phyloP scores from a whole-genome alignment of 64 coral and sea anemone species.

The Porites lutea region DNA sequence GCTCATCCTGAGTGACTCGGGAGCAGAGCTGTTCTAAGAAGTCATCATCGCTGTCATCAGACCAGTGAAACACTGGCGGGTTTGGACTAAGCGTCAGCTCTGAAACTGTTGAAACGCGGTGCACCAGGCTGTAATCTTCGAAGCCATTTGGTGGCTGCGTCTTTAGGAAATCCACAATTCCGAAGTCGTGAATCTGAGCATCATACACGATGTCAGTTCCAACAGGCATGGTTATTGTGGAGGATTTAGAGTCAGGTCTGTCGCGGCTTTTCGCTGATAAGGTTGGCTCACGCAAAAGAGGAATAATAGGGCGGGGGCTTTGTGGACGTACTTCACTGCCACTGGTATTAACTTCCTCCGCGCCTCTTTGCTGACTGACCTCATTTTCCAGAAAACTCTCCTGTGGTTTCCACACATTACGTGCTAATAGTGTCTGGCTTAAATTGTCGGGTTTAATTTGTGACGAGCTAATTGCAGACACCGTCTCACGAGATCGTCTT shows the following conservation, averaged over 20 bases:
- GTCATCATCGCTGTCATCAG: slow-evolving; percentile 86
- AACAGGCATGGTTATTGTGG: background rate
- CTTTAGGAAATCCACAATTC: slow-evolving; percentile 83
- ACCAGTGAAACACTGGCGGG: slow-evolving; percentile 84
- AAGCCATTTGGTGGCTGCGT: slow-evolving; percentile 63
- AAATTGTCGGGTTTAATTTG: slow-evolving; percentile 25
- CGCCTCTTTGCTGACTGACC: background rate
- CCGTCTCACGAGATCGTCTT: background rate
- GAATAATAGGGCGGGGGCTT: slow-evolving; percentile 47
- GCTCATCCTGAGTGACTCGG: background rate
- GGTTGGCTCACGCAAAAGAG: slow-evolving; percentile 53
- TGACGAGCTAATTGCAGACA: background rate
- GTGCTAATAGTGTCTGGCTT: slow-evolving; percentile 49
- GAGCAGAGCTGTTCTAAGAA: slow-evolving; percentile 27
- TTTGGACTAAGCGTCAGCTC: slow-evolving; percentile 76
- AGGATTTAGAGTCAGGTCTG: slow-evolving; percentile 8
- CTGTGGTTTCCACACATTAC: slow-evolving; percentile 83
- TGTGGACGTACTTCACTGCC: background rate
- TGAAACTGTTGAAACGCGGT: slow-evolving; percentile 88
- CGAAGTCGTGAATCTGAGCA: slow-evolving; percentile 79
- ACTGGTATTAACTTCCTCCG: background rate
- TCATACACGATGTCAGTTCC: background rate
- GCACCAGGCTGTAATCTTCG: slow-evolving; percentile 67
- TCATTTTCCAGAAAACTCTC: slow-evolving; percentile 69
- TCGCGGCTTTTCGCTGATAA: background rate